Percentiles rank a stretch among this genome's conserved stretches.
phyloP scores from a whole-genome alignment of 2,113 vertebrate genomes.

The Cisticola juncidis region DNA sequence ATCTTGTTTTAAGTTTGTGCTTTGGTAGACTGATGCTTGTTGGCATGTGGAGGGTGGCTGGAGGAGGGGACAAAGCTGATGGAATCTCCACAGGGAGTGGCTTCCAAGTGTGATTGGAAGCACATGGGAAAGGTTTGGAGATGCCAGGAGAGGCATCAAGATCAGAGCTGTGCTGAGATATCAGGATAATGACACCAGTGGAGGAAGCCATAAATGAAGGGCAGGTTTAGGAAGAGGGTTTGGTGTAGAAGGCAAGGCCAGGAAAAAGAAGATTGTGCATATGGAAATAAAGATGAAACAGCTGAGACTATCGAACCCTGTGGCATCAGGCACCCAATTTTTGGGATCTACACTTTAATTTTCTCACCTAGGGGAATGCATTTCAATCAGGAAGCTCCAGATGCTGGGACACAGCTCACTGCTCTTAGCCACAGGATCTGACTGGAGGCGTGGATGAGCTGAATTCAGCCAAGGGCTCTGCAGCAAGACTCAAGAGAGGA shows the following conservation, averaged over 20 bases:
- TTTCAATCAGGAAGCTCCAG: not conserved
- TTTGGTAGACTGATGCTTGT: not conserved
- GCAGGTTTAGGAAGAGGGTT: not conserved
- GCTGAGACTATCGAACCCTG: not conserved
- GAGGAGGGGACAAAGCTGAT: not conserved
- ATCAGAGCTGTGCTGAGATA: not conserved
- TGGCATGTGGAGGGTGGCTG: not conserved
- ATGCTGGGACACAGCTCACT: not conserved
- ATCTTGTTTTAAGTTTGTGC: not conserved
- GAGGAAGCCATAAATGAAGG: not conserved
- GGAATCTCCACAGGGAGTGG: not conserved
- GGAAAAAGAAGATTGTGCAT: not conserved
- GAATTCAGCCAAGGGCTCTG: not conserved
- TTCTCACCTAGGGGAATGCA: not conserved
- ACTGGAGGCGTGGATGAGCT: not conserved
- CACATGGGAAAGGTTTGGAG: not conserved
- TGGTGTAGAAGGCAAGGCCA: not conserved
- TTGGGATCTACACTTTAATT: not conserved
- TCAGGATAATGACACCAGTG: not conserved
- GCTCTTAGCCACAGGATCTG: rapidly evolving
- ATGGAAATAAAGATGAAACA: not conserved
- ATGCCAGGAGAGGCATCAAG: not conserved
- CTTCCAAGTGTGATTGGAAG: not conserved
- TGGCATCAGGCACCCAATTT: not conserved
- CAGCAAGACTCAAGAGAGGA: no score